Evolutionary conservation across 2,888 invertebrate species (phyloP), one percentile per base, ranked within the genome.

Genomic region (Selenia dentaria): DNA sequence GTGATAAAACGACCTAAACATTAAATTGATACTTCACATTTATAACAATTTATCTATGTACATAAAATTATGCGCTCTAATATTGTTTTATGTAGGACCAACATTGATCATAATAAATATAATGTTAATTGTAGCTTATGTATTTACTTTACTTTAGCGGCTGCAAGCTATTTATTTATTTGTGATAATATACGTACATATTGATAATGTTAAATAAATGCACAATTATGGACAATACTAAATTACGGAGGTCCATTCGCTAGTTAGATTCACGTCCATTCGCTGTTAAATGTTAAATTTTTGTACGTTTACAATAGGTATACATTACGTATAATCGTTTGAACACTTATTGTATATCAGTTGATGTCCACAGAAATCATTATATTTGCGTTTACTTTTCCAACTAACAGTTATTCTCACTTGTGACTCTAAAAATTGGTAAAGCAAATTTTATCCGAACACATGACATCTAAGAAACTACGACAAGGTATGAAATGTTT

Each of bases 171-270:
- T 63, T 80, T 38, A 37, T 48, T 80, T 64, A 55, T 81, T 83
- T 83, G 81, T 85, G 82, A 86, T 85, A 84, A 70, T 72, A 68
- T 41, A 46, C 40, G 79, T 81, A 84, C 77, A 79, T 84, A 81
- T 79, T 63, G 69, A 66, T 74, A 70, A 72, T 67, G n/a, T 45
- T 49, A 43, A 72, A 62, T 63, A 69, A 71, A 81, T 83, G 89
- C 89, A 89, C 88, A 90, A 90, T 77, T 27, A 71, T 85, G 89
- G 89, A 90, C 89, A 90, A 90, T 89, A 89, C 78, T 79, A 81
- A 77, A 78, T 71, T 79, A 83, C 75, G 72, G 83, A 74, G 89
- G 89, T 90, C 89, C 89, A 89, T 79, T 76, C 62, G 71, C 64
- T 79, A 80, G 72, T 68, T 83, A 80, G 78, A 75, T 72, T 70